Evolutionary conservation across 2,888 invertebrate species (phyloP).

Genomic region (Heliconius aoede): DNA sequence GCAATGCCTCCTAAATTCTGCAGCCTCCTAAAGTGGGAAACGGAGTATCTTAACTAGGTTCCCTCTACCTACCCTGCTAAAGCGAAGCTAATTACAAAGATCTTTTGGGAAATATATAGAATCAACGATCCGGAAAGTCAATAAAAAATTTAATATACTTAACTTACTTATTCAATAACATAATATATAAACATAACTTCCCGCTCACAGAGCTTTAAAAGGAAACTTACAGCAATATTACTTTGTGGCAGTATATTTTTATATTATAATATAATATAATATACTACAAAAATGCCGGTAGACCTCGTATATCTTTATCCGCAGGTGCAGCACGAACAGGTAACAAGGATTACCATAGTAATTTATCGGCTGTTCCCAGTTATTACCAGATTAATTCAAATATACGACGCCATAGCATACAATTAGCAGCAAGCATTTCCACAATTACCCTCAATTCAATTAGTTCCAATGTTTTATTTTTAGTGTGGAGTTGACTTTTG

Average conservation of each 20-base stretch:
- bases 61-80: too few species aligned
- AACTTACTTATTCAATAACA: too few species aligned
- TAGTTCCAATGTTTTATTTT: constrained; percentile 38
- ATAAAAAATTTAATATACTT: too few species aligned
- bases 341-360: constrained; percentile 42
- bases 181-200: background rate
- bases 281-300: constrained; percentile 10
- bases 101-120: too few species aligned
- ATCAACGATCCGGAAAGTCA: too few species aligned
- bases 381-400: constrained; percentile 50
- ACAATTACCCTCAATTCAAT: constrained; percentile 47
- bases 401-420: constrained; percentile 48
- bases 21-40: too few species aligned
- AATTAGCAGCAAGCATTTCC: constrained; percentile 48
- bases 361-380: constrained; percentile 46
- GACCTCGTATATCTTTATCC: constrained; percentile 33
- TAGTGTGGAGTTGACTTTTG: constrained; percentile 11
- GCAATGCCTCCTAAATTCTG: too few species aligned
- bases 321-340: constrained; percentile 41
- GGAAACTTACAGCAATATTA: background rate
- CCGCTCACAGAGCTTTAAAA: background rate
- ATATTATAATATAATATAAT: background rate
- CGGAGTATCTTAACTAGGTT: too few species aligned
- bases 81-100: too few species aligned
- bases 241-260: background rate